These are phyloP conservation scores for Tychaedon coryphoeus DNA, from an alignment of 2,113 vertebrate genomes.

Conservation along the genomic window DNA sequence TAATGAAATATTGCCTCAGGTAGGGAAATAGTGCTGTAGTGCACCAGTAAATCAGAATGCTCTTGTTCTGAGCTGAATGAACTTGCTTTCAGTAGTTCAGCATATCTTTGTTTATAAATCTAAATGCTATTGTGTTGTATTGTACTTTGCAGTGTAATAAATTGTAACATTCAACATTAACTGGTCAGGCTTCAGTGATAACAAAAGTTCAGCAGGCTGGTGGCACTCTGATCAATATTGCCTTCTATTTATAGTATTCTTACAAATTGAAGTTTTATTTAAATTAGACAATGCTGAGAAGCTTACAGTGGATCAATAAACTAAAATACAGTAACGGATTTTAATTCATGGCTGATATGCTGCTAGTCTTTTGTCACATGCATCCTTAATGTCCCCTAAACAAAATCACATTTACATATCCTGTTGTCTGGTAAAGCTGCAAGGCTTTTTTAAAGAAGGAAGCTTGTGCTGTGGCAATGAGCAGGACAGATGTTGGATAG, in stretches of 20 bases:
- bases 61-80: background rate
- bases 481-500: background rate
- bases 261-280: slow-evolving; percentile 82
- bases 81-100: slow-evolving; percentile 16
- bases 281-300: slow-evolving; percentile 73
- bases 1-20: background rate
- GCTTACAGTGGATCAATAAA: slow-evolving; percentile 62
- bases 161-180: slow-evolving; percentile 72
- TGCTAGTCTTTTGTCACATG: slow-evolving; percentile 25
- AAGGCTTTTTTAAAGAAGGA: background rate
- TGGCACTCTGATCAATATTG: slow-evolving; percentile 71
- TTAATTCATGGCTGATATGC: slow-evolving; percentile 62
- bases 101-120: slow-evolving; percentile 50
- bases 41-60: background rate
- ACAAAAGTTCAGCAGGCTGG: slow-evolving; percentile 68
- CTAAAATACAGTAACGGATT: slow-evolving; percentile 74
- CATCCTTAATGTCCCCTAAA: slow-evolving; percentile 1
- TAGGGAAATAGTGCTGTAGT: background rate
- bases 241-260: slow-evolving; percentile 78
- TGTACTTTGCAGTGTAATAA: slow-evolving; percentile 67
- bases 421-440: background rate
- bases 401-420: background rate
- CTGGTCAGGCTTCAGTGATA: slow-evolving; percentile 74
- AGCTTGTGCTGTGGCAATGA: background rate
- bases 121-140: slow-evolving; percentile 40